Conservation (phyloP, 2,797 vertebrate genomes). For the Liasis olivaceus region DNA sequence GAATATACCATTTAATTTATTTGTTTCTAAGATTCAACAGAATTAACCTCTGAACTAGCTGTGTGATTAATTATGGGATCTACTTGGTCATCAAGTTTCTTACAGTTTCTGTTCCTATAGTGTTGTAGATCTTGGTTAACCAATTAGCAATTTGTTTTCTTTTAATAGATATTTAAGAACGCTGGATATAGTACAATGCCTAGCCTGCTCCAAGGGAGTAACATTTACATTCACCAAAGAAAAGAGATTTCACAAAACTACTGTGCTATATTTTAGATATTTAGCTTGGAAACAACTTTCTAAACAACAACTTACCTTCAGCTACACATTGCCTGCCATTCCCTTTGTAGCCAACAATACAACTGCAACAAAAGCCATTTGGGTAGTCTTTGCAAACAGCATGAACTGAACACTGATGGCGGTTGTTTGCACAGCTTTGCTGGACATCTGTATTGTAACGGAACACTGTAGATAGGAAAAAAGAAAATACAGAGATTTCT, state of each 20-base stretch:
- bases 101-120: neutral
- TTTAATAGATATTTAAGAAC: neutral
- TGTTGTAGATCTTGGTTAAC: neutral
- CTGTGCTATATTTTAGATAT: neutral
- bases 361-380: slow-evolving; percentile 90
- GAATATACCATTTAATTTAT: neutral
- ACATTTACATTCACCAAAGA: neutral
- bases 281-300: slow-evolving; percentile 8
- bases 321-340: slow-evolving; percentile 93
- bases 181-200: neutral
- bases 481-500: neutral
- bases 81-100: neutral
- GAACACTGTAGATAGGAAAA: slow-evolving; percentile 81
- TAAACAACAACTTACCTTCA: slow-evolving; percentile 79
- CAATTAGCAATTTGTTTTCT: neutral
- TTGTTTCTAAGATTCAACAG: neutral
- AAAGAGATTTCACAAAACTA: neutral
- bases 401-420: slow-evolving; percentile 88
- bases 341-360: slow-evolving; percentile 91
- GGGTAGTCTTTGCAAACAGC: slow-evolving; percentile 86
- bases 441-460: slow-evolving; percentile 82
- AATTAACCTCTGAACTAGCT: neutral
- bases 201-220: neutral
- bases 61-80: neutral
- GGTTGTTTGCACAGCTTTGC: slow-evolving; percentile 84